phyloP scores from a whole-genome alignment of 2,888 invertebrate genomes.

The Diachrysia chrysitis region DNA sequence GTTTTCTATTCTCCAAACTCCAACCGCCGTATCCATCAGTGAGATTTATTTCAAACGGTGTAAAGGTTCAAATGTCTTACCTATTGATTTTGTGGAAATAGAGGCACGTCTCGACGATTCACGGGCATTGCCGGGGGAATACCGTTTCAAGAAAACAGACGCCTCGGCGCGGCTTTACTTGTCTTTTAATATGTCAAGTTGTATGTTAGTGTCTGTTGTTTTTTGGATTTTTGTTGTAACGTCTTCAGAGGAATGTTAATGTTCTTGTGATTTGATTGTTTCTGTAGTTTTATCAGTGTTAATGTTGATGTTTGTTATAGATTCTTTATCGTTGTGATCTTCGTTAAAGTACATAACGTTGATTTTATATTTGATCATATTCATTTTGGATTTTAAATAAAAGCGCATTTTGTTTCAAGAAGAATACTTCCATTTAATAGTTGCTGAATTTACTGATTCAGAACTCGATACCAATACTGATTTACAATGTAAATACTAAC shows the following conservation, averaged over 20 bases:
- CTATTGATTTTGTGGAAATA: constrained; percentile 79
- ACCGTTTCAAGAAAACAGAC: constrained; percentile 49
- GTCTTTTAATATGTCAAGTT: constrained; percentile 53
- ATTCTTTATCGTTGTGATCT: background rate
- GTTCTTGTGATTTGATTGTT: background rate
- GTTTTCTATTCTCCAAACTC: constrained; percentile 38
- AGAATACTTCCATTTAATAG: constrained; percentile 12
- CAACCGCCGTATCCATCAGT: constrained; percentile 47
- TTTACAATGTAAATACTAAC: constrained; percentile 40
- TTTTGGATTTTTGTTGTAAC: constrained; percentile 28
- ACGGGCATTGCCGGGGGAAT: constrained; percentile 51
- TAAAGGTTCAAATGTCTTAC: constrained; percentile 68
- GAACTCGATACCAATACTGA: constrained; percentile 32
- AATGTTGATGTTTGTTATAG: no score
- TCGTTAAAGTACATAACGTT: background rate
- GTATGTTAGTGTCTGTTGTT: constrained; percentile 37
- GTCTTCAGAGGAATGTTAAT: constrained; percentile 10
- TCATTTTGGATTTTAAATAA: no score
- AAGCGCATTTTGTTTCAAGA: background rate
- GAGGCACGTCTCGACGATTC: constrained; percentile 65
- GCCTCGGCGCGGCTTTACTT: constrained; percentile 40
- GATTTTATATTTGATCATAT: background rate
- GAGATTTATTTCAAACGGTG: constrained; percentile 55
- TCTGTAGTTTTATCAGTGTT: background rate
- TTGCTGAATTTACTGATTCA: constrained; percentile 46